Evolutionary conservation across 1,140 invertebrate genomes (phyloP).

Genomic region (Brachionus manjavacas): DNA sequence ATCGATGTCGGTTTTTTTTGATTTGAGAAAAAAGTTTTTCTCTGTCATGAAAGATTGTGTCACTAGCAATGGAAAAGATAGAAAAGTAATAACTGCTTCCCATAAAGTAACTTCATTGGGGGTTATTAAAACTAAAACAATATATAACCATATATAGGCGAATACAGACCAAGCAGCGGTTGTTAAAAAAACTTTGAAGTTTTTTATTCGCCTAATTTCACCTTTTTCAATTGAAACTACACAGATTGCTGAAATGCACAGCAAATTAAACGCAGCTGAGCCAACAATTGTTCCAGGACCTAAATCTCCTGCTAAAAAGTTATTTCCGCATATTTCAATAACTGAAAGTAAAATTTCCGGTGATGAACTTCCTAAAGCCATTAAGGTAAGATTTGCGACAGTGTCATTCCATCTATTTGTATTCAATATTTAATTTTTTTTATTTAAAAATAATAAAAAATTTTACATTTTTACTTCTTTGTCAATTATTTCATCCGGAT

Average conservation of each 20-base stretch:
- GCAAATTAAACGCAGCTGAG: conserved; percentile 60
- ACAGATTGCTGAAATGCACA: conserved; percentile 57
- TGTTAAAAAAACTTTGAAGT: conserved; percentile 57
- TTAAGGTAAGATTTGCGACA: conserved; percentile 67
- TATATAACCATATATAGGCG: conserved; percentile 65
- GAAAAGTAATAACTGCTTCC: conserved; percentile 64
- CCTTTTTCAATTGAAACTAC: conserved; percentile 49
- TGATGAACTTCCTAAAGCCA: conserved; percentile 66
- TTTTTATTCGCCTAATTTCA: conserved; percentile 52
- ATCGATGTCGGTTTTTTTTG: conserved; percentile 43
- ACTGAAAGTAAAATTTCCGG: conserved; percentile 66
- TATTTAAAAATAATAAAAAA: neutral
- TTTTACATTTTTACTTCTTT: conserved; percentile 51
- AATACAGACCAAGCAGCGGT: conserved; percentile 60
- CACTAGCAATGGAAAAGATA: conserved; percentile 62
- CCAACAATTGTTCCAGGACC: conserved; percentile 67
- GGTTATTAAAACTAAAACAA: conserved; percentile 53
- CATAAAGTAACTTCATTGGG: conserved; percentile 61
- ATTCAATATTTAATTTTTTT: neutral
- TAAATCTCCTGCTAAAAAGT: conserved; percentile 60
- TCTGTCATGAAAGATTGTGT: conserved; percentile 62
- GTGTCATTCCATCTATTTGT: conserved; percentile 64
- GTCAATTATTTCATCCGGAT: conserved; percentile 45
- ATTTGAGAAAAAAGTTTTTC: conserved; percentile 54
- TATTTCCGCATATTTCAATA: conserved; percentile 63